Evolutionary conservation across 2,797 vertebrate genomes (phyloP), one percentile per base, ranked within the genome.

Genomic region (Lophotriccus pileatus): DNA sequence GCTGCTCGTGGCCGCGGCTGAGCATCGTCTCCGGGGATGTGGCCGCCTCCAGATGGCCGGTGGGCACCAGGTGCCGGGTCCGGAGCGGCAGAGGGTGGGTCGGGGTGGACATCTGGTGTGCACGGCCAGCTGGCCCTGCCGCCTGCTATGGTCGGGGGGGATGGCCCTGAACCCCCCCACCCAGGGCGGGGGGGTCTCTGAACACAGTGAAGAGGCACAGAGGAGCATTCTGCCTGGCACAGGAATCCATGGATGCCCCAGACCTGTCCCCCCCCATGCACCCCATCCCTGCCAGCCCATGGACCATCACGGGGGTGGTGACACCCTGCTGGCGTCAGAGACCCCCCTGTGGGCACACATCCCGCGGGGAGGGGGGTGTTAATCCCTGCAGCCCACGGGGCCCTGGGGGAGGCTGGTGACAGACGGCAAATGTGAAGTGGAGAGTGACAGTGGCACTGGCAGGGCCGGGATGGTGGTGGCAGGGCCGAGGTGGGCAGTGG

Each of bases 21-120:
- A 85, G 85, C 79, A 4, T 11, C 3, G 0, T 64, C 93, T 39
- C 90, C 0, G 2, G 74, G 60, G 92, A 53, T 0, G 43, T 7
- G 75, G 75, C 78, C 8, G 9, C 12, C n/a, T 95, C 94, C 94
- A 95, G 93, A 91, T 95, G 94, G 94, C 39, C 22, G 0, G 3
- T 72, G 92, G 91, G 64, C 52, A 53, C 28, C 92, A 87, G 90
- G 93, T 94, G 89, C 80, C 1, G 37, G 55, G 93, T 46, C 28
- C 8, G 2, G 47, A 7, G 34, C 1, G 0, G 72, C 88, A 66
- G 79, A 74, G 95, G 75, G 89, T 56, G 86, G 80, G 66, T 37
- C 1, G 7, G 86, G 86, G 49, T 76, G 91, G 93, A 83, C 95
- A 95, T 95, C 94, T 94, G 95, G 85, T 6, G 56, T 1, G 6